phyloP scores from a whole-genome alignment of 2,888 invertebrate species.

The Venusia cambrica region DNA sequence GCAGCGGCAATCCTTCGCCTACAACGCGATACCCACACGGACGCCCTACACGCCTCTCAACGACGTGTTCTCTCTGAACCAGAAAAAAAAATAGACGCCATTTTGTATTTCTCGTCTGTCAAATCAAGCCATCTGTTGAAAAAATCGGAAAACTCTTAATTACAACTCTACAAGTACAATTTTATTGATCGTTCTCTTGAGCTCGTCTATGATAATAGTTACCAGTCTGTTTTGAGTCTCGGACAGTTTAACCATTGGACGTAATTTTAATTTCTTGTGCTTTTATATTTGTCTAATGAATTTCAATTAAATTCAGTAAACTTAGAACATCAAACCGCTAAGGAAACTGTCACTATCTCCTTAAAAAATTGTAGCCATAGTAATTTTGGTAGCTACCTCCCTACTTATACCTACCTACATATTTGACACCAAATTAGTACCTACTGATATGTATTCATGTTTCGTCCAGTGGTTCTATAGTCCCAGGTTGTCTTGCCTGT shows the following conservation, averaged over 20 bases:
- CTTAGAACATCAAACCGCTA: too few species aligned
- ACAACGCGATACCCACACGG: constrained; percentile 68
- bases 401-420: too few species aligned
- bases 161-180: constrained; percentile 57
- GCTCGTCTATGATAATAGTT: constrained; percentile 52
- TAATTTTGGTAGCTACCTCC: too few species aligned
- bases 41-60: constrained; percentile 74
- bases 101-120: constrained; percentile 43
- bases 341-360: too few species aligned
- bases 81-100: constrained; percentile 48
- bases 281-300: too few species aligned
- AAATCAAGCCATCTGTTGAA: constrained; percentile 34
- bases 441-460: too few species aligned
- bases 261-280: too few species aligned
- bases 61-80: constrained; percentile 68
- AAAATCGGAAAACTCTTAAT: constrained; percentile 29
- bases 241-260: constrained; percentile 22
- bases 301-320: too few species aligned
- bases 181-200: constrained; percentile 22
- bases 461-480: constrained; percentile 11
- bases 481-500: constrained; percentile 52
- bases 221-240: constrained; percentile 45
- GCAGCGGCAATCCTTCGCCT: constrained; percentile 75
- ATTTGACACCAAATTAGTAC: too few species aligned
- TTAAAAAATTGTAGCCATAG: too few species aligned